Percentiles rank a stretch among this genome's conserved stretches.
Conservation (phyloP, 2,888 invertebrate genomes). For the Omphaloscelis lunosa region DNA sequence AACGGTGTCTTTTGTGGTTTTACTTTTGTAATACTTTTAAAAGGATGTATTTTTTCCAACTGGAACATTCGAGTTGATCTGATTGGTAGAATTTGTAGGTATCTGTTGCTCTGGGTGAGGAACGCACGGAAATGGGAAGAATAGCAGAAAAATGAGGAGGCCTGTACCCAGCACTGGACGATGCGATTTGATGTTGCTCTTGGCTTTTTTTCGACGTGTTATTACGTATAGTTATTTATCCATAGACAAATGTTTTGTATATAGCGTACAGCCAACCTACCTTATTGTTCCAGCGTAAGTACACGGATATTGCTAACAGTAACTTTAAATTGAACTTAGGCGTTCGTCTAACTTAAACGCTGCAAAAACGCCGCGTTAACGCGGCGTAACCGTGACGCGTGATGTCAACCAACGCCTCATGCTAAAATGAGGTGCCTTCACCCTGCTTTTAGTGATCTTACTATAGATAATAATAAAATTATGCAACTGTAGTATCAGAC, state of each 20-base stretch:
- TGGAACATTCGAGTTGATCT: background rate
- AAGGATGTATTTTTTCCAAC: background rate
- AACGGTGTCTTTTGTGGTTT: slow-evolving; percentile 20
- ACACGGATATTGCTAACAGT: background rate
- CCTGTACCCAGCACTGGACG: background rate
- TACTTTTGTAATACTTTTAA: slow-evolving; percentile 15
- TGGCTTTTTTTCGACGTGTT: background rate
- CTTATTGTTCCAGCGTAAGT: background rate
- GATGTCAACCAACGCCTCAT: background rate
- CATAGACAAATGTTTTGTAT: background rate
- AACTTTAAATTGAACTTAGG: background rate
- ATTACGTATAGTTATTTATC: background rate
- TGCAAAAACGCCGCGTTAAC: background rate
- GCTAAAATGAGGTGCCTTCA: background rate
- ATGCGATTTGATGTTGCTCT: background rate
- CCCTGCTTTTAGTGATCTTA: background rate
- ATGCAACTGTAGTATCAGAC: background rate
- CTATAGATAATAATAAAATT: background rate
- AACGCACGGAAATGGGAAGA: background rate
- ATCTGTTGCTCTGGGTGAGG: background rate
- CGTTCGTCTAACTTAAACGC: background rate
- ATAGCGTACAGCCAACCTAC: background rate
- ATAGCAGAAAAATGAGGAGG: background rate
- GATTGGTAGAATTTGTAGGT: too few relatives aligned
- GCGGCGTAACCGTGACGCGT: background rate